Base-by-base conservation (phyloP, 2,113 vertebrate species). In the Tinamus guttatus region DNA sequence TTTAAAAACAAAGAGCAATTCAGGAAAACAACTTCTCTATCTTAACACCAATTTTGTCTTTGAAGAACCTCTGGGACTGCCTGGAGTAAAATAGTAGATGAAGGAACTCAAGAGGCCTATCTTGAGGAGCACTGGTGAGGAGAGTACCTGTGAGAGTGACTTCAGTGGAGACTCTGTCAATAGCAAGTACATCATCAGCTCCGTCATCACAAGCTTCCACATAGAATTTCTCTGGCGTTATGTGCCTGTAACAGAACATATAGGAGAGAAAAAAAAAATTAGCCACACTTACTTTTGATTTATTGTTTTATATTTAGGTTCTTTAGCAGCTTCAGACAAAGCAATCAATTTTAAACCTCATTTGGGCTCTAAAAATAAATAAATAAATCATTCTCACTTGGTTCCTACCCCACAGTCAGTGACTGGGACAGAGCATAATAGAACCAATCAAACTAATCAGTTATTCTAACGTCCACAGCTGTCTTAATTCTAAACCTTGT, bases 161-260 rank as follows among this genome's bases (percentile, higher is more conserved):
- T 95, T 99, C 99, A 0, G 99, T 98, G 45, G 99, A 99, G 73
- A 99, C 99, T 68, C 99, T 98, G 93, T 99, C 99, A 58, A 99
- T 98, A n/a, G 97, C 97, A 78, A 99, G 98, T 7, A 99, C 99
- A 7, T 99, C 99, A 67, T 97, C 98, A 0, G 97, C 97, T 62
- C 98, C 99, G 87, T 99, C 98, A 40, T 99, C 99, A 84, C 98
- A 99, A 36, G 99, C 98, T 97, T 99, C 99, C 16, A 99, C 96
- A 64, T 99, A 99, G 89, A 99, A 99, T 90, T 98, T 99, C 94
- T 99, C 99, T 13, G 99, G 98, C 1, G 99, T 99, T 85, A 98
- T 98, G 71, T 98, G 99, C 94, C 99, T 99, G 78, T 73, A 76
- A 87, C 49, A 82, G 78, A 97, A 93, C 0, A 20, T 5, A 90